A percentile compares a stretch with the other conserved stretches of the same genome.
These are phyloP conservation scores for Sinonovacula constricta DNA, from an alignment of 1,140 invertebrate species.

Conservation along the genomic window DNA sequence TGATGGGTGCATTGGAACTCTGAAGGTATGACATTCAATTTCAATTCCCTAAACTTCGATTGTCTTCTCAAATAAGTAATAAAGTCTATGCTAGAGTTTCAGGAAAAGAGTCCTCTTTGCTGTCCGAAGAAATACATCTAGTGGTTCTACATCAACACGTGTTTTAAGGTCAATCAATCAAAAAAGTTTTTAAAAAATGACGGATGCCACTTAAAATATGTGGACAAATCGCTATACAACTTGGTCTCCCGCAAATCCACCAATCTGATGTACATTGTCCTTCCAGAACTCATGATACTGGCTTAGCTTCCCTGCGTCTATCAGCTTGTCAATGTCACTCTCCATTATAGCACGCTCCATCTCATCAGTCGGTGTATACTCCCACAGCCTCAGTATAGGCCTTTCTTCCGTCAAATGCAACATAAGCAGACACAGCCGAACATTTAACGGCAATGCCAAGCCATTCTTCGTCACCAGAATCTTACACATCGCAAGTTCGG, in stretches of 20 bases:
- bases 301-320: slow-evolving; percentile 67
- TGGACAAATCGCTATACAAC: no score
- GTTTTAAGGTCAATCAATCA: no score
- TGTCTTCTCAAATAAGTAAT: no score
- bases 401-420: slow-evolving; percentile 66
- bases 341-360: slow-evolving; percentile 68
- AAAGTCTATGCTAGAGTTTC: no score
- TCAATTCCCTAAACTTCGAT: no score
- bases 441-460: slow-evolving; percentile 59
- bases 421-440: slow-evolving; percentile 61
- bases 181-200: no score
- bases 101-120: no score
- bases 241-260: slow-evolving; percentile 8
- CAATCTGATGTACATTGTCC: slow-evolving; percentile 55
- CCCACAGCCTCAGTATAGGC: slow-evolving; percentile 70
- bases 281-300: slow-evolving; percentile 72
- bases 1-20: no score
- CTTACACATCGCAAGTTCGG: slow-evolving; percentile 69
- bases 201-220: no score
- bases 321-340: slow-evolving; percentile 70
- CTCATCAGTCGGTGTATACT: slow-evolving; percentile 62
- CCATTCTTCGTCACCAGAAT: slow-evolving; percentile 70
- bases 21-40: no score
- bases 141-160: no score
- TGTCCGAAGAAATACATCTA: no score